Evolutionary conservation across 2,797 vertebrate genomes (phyloP), one percentile per base, ranked within the genome.

Genomic region (Psittacula derbiana): DNA sequence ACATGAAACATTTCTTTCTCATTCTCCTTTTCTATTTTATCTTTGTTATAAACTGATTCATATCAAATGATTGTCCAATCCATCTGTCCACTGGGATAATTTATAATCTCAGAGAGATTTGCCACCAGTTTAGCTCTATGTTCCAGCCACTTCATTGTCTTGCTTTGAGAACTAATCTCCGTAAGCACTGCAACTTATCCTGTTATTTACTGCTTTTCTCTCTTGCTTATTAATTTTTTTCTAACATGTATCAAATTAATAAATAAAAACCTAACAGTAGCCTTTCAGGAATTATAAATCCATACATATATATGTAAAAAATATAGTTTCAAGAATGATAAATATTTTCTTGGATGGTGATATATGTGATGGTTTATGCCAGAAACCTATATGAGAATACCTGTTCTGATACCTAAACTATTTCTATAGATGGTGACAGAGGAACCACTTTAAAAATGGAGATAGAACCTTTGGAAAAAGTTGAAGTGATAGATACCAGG

Each of bases 61-160:
- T 95, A 95, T 94, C 93, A 96, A 79, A 93, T 93, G 94, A 96
- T 95, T 97, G 90, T 61, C 90, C 92, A 62, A 92, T 95, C 86
- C 90, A 86, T 92, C 93, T 85, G 80, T 36, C 81, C 58, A 7
- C 72, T 49, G 12, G 36, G 27, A 36, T 84, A 70, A 84, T 90
- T 87, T 73, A 71, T 75, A 78, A 92, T 40, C 67, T 82, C 27
- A 5, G 44, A 40, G 67, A 84, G 84, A 65, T 94, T 74, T 91
- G 64, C 82, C 36, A 16, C 76, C 43, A 13, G 47, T 84, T 76
- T 61, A 47, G 33, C 44, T 85, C 36, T 57, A 2, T 44, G 40
- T 43, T 76, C 69, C 71, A 70, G 66, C 46, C 53, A 15, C 75
- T 85, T 71, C 52, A 17, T 78, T 92, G 82, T 92, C 72, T 55